These are phyloP conservation scores for Eupithecia pulchellata DNA, from an alignment of 2,888 invertebrate genomes.

Conservation along the genomic window DNA sequence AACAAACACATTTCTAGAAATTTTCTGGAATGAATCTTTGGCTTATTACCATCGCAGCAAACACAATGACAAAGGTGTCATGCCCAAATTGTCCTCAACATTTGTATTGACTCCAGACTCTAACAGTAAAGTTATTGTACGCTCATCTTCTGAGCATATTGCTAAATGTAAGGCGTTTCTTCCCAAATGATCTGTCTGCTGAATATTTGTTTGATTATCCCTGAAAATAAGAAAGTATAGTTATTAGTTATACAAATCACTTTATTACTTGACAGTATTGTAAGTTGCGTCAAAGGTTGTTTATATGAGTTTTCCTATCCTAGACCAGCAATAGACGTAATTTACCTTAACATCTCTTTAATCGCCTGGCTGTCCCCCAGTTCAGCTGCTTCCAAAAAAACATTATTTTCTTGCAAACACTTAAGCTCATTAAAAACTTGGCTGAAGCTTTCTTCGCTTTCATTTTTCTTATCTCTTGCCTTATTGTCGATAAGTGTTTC, in stretches of 20 bases:
- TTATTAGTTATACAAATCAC: not conserved
- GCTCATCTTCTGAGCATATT: constrained; percentile 58
- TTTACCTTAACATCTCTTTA: constrained; percentile 59
- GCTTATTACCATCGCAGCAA: constrained; percentile 70
- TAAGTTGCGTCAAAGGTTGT: too few relatives aligned
- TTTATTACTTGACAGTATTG: not conserved
- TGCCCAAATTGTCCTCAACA: constrained; percentile 70
- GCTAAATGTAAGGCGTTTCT: constrained; percentile 76
- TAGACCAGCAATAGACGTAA: not conserved
- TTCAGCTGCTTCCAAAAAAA: constrained; percentile 69
- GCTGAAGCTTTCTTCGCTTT: constrained; percentile 37
- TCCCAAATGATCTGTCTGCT: constrained; percentile 67
- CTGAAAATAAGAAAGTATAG: not conserved
- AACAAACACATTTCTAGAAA: not conserved
- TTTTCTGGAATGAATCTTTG: not conserved
- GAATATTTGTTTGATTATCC: constrained; percentile 55
- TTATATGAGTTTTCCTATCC: too few relatives aligned
- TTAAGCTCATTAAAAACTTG: constrained; percentile 52
- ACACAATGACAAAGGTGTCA: constrained; percentile 77
- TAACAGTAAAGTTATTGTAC: constrained; percentile 60
- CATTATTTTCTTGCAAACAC: constrained; percentile 63
- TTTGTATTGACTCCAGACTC: constrained; percentile 64
- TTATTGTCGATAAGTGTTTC: not conserved
- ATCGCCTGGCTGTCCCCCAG: constrained; percentile 59
- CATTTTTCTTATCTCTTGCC: not conserved